phyloP scores from a whole-genome alignment of 2,797 vertebrate species.

The Erithacus rubecula region DNA sequence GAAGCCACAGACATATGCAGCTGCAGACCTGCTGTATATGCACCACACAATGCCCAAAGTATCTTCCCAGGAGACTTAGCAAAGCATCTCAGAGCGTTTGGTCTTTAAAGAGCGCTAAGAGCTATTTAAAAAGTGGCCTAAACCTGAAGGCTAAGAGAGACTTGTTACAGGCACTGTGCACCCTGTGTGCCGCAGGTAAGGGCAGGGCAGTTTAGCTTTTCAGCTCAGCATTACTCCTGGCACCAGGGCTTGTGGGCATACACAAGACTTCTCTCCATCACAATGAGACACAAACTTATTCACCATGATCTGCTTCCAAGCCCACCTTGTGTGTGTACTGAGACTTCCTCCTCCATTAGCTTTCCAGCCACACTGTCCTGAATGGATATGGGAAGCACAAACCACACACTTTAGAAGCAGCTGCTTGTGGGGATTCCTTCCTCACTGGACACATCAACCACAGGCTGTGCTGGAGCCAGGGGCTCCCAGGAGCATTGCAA shows the following conservation, averaged over 20 bases:
- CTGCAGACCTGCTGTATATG: neutral
- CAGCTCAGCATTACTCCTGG: neutral
- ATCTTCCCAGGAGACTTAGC: neutral
- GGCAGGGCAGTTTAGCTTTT: neutral
- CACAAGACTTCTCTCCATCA: neutral
- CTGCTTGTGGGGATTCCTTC: neutral
- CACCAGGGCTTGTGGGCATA: neutral
- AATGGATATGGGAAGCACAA: neutral
- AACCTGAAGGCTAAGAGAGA: neutral
- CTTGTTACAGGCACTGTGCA: neutral
- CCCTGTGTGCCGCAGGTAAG: neutral
- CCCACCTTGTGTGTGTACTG: neutral
- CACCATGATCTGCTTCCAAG: neutral
- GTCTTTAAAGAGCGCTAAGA: neutral
- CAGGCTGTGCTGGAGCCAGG: neutral
- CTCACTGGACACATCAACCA: neutral
- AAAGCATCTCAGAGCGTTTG: neutral
- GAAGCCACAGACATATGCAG: neutral
- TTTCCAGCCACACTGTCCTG: neutral
- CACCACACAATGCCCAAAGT: neutral
- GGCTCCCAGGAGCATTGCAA: neutral
- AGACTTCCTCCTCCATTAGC: neutral
- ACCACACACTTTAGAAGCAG: neutral
- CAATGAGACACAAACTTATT: accelerated
- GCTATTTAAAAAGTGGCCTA: neutral